Percentiles rank a stretch among this genome's conserved stretches.
phyloP scores from a whole-genome alignment of 1,140 invertebrate species.

The Yoshiicerus persimilis region DNA sequence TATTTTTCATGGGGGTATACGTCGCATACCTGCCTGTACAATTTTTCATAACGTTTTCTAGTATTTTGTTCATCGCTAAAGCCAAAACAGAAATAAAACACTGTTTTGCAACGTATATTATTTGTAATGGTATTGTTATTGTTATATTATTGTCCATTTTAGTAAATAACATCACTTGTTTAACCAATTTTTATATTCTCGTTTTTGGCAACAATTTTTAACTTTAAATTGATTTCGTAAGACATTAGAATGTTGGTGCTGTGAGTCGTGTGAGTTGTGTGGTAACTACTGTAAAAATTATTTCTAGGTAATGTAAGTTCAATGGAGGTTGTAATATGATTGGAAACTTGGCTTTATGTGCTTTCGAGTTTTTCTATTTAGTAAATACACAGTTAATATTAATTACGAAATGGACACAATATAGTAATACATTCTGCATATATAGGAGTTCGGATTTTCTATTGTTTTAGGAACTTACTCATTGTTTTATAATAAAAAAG shows the following conservation, averaged over 20 bases:
- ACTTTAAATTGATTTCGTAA: neutral
- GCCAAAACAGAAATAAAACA: neutral
- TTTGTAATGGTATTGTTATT: neutral
- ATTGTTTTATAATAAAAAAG: neutral
- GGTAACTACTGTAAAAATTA: neutral
- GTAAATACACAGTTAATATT: neutral
- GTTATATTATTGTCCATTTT: neutral
- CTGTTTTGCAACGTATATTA: neutral
- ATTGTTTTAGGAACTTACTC: neutral
- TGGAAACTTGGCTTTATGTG: constrained; percentile 3
- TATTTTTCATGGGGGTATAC: neutral
- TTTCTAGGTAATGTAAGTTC: neutral
- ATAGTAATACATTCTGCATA: too few relatives aligned
- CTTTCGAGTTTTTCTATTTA: neutral
- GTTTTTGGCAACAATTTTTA: neutral
- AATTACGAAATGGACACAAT: neutral
- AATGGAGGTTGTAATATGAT: neutral
- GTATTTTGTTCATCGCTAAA: neutral
- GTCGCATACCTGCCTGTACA: neutral
- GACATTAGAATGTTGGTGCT: neutral
- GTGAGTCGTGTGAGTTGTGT: neutral
- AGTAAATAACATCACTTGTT: neutral
- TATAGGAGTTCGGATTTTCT: neutral
- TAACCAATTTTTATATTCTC: neutral
- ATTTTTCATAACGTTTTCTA: neutral